Base-by-base conservation (phyloP, 2,113 vertebrate genomes). In the Semicossyphus pulcher region DNA sequence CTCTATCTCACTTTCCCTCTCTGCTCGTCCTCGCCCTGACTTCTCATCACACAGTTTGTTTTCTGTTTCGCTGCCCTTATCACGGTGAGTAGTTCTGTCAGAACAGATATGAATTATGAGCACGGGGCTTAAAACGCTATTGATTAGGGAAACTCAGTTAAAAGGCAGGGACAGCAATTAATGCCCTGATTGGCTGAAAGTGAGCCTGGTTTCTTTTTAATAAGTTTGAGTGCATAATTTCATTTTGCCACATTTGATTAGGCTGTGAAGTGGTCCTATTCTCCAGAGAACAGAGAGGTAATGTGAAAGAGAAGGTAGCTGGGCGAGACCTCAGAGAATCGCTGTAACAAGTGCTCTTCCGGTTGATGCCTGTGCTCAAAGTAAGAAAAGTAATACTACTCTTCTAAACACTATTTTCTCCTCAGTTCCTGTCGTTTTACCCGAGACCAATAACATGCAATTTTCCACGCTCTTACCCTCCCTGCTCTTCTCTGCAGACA, bases 241-340 rank as follows among this genome's bases (percentile, higher is more conserved):
- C 37, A 75, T 75, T 59, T 67, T 49, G 11, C 15, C 44, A 31
- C 29, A 36, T 75, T 63, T 63, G 23, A 78, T 59, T 63, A 41
- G 39, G 41, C 15, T 54, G 44, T 39, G 12, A 70, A 85, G 52
- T 52, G 31, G 21, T 23, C 23, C 34, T 67, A 11, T 37, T 74
- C 31, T 48, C 7, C 10, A 11, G 21, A 45, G 25, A 47, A 69
- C n/a, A n/a, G 18, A 54, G 37, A 47, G 26, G n/a, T 45, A 37
- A 48, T 48, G 26, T 47, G 9, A 41, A 48, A 59, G 45, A 41
- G 15, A 52, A 37, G 51, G 20, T 18, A 8, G 58, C 3, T 29
- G 5, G 18, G 21, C 10, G 42, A 58, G 4, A 53, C 34, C 28
- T 45, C 36, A 32, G 51, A 61, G 20, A 61, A 26, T 12, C 41